Evolutionary conservation across 2,113 vertebrate genomes (phyloP).

Genomic region (Neodontobutis hainanensis): DNA sequence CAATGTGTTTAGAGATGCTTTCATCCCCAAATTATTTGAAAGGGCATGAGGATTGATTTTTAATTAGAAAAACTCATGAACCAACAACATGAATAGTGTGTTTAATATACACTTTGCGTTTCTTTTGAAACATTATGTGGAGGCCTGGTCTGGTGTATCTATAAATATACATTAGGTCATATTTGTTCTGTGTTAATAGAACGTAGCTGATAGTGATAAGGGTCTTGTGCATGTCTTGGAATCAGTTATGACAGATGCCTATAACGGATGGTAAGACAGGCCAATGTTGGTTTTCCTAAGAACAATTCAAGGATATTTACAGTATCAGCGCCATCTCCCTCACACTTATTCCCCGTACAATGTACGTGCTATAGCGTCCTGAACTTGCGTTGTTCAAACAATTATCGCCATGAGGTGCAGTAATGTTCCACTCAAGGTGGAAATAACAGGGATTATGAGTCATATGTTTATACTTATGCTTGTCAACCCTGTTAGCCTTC

Average conservation of each 20-base stretch:
- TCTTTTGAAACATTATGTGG: too few species aligned
- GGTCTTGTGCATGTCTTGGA: neutral
- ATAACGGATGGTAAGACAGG: constrained; percentile 27
- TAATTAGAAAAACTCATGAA: too few species aligned
- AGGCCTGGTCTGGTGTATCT: too few species aligned
- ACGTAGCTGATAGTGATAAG: neutral
- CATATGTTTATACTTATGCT: constrained; percentile 68
- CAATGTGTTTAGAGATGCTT: too few species aligned
- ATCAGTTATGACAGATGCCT: neutral
- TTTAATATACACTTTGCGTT: too few species aligned
- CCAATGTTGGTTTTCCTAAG: constrained; percentile 27
- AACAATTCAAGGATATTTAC: constrained; percentile 77
- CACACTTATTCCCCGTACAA: constrained; percentile 5
- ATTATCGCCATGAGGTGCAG: constrained; percentile 42
- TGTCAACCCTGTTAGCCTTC: constrained; percentile 61
- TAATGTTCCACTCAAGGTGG: constrained; percentile 63
- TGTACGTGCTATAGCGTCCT: constrained; percentile 22
- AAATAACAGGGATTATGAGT: constrained; percentile 70
- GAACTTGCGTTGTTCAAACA: constrained; percentile 57
- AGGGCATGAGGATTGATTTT: too few species aligned
- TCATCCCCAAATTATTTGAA: too few species aligned
- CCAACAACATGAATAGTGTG: too few species aligned
- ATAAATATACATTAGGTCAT: too few species aligned
- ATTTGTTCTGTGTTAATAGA: too few species aligned
- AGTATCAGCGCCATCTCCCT: constrained; percentile 31